phyloP scores from a whole-genome alignment of 2,113 vertebrate genomes.

The Seriola rivoliana region DNA sequence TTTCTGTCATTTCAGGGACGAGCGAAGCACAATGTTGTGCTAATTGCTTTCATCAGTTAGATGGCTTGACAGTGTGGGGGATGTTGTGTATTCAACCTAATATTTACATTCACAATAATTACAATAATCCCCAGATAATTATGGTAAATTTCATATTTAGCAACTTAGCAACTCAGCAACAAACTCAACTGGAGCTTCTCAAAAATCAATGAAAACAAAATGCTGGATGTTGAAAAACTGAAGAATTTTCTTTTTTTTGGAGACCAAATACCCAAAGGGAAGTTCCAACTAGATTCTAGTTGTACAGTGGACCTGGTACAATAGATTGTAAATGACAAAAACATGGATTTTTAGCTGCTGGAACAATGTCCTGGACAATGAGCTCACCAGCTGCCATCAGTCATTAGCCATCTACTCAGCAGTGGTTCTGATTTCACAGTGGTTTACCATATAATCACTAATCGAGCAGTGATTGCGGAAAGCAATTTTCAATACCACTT shows the following conservation, averaged over 20 bases:
- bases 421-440: constrained; percentile 22
- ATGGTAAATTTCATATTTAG: neutral
- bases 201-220: neutral
- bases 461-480: constrained; percentile 8
- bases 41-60: constrained; percentile 34
- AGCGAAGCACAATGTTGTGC: constrained; percentile 7
- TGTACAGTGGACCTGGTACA: neutral
- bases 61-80: neutral
- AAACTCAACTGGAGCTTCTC: neutral
- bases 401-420: constrained; percentile 22
- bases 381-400: constrained; percentile 23
- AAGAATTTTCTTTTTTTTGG: neutral
- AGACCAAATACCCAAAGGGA: neutral
- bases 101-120: constrained; percentile 5
- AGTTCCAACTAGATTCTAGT: neutral
- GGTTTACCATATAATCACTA: constrained; percentile 33
- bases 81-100: neutral
- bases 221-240: neutral
- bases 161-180: too few species aligned
- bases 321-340: neutral
- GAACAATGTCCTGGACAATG: neutral
- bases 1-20: constrained; percentile 24
- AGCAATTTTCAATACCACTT: constrained; percentile 16
- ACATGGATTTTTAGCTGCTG: neutral
- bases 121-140: neutral